Evolutionary conservation across 2,113 vertebrate genomes (phyloP).

Genomic region (Pelecanus crispus): DNA sequence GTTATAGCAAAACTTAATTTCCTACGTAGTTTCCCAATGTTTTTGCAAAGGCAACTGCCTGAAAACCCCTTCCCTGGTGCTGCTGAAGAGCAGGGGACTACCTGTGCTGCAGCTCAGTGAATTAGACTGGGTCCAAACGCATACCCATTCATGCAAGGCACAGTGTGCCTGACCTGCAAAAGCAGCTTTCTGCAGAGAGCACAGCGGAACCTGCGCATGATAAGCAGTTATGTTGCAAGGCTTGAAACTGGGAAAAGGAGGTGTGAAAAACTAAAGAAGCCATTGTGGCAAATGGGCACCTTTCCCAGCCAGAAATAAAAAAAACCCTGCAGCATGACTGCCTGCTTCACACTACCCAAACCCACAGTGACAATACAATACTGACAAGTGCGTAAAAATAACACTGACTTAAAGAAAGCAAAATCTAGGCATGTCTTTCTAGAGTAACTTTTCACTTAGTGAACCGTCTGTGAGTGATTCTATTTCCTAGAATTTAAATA

Average conservation of each 20-base stretch:
- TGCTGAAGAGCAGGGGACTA: not conserved
- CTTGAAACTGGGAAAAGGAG: not conserved
- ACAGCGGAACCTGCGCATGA: not conserved
- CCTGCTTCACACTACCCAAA: constrained; percentile 11
- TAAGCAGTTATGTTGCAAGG: not conserved
- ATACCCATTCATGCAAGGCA: not conserved
- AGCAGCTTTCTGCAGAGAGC: not conserved
- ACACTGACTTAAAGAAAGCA: not conserved
- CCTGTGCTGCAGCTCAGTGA: not conserved
- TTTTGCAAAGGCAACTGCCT: not conserved
- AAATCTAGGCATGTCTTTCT: not conserved
- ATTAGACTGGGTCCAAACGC: accelerated
- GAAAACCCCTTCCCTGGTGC: not conserved
- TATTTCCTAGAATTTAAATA: not conserved
- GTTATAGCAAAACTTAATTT: not conserved
- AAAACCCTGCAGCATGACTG: constrained; percentile 5
- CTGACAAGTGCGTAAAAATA: not conserved
- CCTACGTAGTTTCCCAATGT: not conserved
- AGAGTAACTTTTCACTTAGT: not conserved
- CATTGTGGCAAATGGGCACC: constrained; percentile 22
- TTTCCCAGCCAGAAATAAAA: constrained; percentile 43
- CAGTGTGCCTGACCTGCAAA: not conserved
- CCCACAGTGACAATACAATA: not conserved
- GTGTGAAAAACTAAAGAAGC: not conserved
- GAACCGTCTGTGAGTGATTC: no score